Conservation (phyloP, 2,888 invertebrate species). For the Noctua fimbriata region DNA sequence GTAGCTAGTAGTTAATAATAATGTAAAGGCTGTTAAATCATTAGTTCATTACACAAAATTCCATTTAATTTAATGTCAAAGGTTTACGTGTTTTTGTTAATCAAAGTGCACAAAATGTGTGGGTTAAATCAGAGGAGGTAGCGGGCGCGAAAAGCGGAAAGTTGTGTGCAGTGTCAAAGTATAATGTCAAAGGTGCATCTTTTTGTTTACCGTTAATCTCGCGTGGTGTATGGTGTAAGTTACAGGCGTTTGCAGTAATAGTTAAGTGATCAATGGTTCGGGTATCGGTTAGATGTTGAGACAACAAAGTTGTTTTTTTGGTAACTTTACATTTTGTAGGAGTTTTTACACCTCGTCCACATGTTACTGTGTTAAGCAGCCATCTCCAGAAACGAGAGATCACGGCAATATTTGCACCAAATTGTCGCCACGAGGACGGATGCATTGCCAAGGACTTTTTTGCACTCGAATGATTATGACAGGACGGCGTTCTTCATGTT, state of each 20-base stretch:
- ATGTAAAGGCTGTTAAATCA: slow-evolving; percentile 18
- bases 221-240: slow-evolving; percentile 40
- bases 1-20: background rate
- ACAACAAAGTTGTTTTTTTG: background rate
- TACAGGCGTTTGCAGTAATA: background rate
- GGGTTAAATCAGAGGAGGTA: slow-evolving; percentile 31
- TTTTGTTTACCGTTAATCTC: slow-evolving; percentile 65
- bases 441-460: background rate
- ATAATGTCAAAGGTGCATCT: slow-evolving; percentile 65
- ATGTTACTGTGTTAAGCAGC: background rate
- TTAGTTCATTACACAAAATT: slow-evolving; percentile 36
- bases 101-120: slow-evolving; percentile 18
- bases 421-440: background rate
- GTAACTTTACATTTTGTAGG: background rate
- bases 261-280: too few species aligned
- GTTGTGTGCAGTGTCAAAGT: slow-evolving; percentile 52
- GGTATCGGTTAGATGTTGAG: background rate
- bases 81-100: slow-evolving; percentile 49
- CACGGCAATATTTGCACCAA: background rate
- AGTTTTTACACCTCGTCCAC: background rate
- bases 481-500: background rate
- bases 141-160: slow-evolving; percentile 24
- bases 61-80: slow-evolving; percentile 40
- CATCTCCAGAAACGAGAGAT: background rate
- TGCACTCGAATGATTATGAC: background rate